Evolutionary conservation across 2,113 vertebrate genomes (phyloP).

Genomic region (Pithys albifrons): DNA sequence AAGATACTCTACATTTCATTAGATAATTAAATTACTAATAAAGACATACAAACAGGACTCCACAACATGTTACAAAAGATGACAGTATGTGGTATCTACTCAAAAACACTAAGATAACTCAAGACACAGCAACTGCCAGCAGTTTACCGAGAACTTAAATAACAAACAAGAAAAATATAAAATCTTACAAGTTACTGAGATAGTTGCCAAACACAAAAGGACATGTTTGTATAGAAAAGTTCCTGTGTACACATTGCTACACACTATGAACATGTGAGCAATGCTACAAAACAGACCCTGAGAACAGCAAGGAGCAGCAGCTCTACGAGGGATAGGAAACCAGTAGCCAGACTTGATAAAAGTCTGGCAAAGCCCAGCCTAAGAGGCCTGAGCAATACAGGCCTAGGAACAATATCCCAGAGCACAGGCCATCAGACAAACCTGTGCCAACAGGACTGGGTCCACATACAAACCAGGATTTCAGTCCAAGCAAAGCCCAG

Average conservation of each 20-base stretch:
- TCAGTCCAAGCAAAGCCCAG: not conserved
- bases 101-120: not conserved
- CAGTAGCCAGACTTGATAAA: not conserved
- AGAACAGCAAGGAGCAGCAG: not conserved
- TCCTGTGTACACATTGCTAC: not conserved
- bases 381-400: rapidly evolving
- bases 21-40: not conserved
- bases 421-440: not conserved
- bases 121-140: not conserved
- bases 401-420: rapidly evolving
- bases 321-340: rapidly evolving
- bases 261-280: not conserved
- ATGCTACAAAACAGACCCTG: not conserved
- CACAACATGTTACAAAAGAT: not conserved
- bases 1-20: not conserved
- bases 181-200: not conserved
- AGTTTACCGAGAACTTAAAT: not conserved
- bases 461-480: rapidly evolving
- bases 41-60: not conserved
- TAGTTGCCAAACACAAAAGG: not conserved
- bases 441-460: rapidly evolving
- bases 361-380: rapidly evolving
- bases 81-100: not conserved
- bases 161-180: not conserved
- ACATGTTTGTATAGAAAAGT: not conserved